Evolutionary conservation across 2,888 invertebrate species (phyloP).

Genomic region (Pasiphila rectangulata): DNA sequence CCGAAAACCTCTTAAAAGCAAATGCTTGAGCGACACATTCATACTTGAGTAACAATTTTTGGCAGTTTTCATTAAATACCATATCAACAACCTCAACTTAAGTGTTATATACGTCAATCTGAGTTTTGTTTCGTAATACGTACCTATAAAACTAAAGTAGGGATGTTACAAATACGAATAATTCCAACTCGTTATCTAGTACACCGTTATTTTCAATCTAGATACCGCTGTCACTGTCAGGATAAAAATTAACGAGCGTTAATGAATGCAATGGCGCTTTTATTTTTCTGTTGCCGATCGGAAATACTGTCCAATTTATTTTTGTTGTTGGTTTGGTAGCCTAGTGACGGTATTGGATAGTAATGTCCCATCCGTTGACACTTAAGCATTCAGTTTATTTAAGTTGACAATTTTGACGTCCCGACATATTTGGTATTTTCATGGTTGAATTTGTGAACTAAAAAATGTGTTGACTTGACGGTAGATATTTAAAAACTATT

Average conservation of each 20-base stretch:
- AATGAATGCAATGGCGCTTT: constrained; percentile 32
- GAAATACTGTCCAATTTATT: constrained; percentile 40
- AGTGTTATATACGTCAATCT: no score
- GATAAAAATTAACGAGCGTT: constrained; percentile 25
- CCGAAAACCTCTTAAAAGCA: no score
- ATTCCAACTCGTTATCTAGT: constrained; percentile 1
- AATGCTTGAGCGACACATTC: no score
- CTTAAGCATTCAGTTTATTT: constrained; percentile 43
- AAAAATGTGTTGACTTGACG: neutral
- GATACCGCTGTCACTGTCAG: constrained; percentile 26
- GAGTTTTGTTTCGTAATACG: neutral
- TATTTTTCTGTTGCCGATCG: constrained; percentile 32
- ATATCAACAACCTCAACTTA: no score
- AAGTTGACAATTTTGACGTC: constrained; percentile 36
- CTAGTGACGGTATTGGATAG: constrained; percentile 42
- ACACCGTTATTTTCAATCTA: constrained; percentile 15
- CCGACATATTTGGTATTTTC: constrained; percentile 28
- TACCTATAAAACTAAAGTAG: neutral
- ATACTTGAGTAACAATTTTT: no score
- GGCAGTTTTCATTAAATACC: no score
- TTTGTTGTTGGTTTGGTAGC: constrained; percentile 42
- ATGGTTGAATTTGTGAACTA: neutral
- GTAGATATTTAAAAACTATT: neutral
- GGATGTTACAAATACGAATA: constrained; percentile 7
- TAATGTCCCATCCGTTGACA: constrained; percentile 36